Percentiles rank a stretch among this genome's conserved stretches.
These are phyloP conservation scores for Bufo gargarizans DNA, from an alignment of 2,113 vertebrate species.

Conservation along the genomic window DNA sequence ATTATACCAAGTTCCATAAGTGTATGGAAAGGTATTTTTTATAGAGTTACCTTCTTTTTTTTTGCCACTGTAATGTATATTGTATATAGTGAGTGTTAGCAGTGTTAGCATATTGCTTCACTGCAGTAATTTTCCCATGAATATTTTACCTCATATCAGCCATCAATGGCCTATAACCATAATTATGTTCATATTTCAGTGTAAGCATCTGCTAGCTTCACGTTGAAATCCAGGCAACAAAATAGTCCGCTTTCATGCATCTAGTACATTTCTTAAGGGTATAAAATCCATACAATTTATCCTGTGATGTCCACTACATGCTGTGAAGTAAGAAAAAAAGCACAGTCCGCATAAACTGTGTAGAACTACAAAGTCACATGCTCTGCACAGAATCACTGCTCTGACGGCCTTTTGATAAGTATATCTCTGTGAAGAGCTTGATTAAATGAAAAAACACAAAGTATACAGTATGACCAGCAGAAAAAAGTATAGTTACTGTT, in stretches of 20 bases:
- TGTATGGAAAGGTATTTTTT: too few species aligned
- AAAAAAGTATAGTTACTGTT: not conserved
- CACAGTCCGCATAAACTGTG: conserved; percentile 26
- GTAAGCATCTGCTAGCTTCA: conserved; percentile 21
- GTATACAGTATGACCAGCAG: not conserved
- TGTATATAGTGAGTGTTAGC: too few species aligned
- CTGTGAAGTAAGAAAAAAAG: not conserved
- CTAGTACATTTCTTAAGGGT: not conserved
- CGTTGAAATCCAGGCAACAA: not conserved
- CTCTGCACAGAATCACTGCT: not conserved
- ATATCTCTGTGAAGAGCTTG: conserved; percentile 8
- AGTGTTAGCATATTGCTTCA: not conserved
- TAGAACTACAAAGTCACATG: not conserved
- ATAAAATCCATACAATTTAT: conserved; percentile 18
- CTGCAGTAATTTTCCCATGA: not conserved
- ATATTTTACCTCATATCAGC: conserved; percentile 3
- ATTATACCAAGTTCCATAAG: too few species aligned
- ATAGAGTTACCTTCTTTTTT: too few species aligned
- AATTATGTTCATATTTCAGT: conserved; percentile 5
- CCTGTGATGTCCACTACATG: conserved; percentile 12
- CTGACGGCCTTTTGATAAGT: not conserved
- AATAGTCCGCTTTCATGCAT: not conserved
- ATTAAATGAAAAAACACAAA: conserved; percentile 5
- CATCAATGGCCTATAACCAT: not conserved
- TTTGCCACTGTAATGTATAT: too few species aligned